phyloP scores from a whole-genome alignment of 2,113 vertebrate genomes.

The Osmerus eperlanus region DNA sequence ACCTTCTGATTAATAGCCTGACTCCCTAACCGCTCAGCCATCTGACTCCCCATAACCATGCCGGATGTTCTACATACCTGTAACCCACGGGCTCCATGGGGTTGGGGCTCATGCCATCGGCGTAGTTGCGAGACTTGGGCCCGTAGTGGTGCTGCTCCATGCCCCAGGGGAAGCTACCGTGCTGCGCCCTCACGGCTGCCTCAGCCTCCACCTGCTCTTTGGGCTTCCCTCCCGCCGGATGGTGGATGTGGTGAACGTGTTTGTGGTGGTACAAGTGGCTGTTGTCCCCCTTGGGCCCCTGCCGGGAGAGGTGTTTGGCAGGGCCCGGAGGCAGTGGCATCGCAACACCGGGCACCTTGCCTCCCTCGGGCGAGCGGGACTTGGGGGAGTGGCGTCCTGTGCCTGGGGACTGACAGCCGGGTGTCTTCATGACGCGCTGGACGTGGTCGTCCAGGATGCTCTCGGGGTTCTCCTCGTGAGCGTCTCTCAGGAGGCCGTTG shows the following conservation, averaged over 20 bases:
- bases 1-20: too few species aligned
- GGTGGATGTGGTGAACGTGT: conserved; percentile 82
- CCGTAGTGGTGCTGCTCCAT: conserved; percentile 75
- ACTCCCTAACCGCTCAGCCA: too few species aligned
- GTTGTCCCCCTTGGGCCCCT: conserved; percentile 75
- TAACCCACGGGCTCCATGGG: conserved; percentile 75
- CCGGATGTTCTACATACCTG: conserved; percentile 68
- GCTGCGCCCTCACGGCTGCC: conserved; percentile 64
- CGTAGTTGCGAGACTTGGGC: conserved; percentile 80
- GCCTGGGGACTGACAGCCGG: conserved; percentile 89
- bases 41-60: background rate
- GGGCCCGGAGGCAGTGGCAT: conserved; percentile 66
- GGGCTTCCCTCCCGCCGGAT: conserved; percentile 68
- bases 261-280: conserved; percentile 81
- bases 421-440: conserved; percentile 90
- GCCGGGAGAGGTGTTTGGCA: conserved; percentile 76
- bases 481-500: conserved; percentile 77
- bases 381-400: conserved; percentile 85
- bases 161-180: conserved; percentile 75
- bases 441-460: conserved; percentile 91
- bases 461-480: conserved; percentile 87
- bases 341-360: conserved; percentile 60
- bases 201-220: conserved; percentile 83
- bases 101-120: conserved; percentile 75
- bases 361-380: conserved; percentile 82